Conservation (phyloP, 2,797 vertebrate species). For the Channa striata region DNA sequence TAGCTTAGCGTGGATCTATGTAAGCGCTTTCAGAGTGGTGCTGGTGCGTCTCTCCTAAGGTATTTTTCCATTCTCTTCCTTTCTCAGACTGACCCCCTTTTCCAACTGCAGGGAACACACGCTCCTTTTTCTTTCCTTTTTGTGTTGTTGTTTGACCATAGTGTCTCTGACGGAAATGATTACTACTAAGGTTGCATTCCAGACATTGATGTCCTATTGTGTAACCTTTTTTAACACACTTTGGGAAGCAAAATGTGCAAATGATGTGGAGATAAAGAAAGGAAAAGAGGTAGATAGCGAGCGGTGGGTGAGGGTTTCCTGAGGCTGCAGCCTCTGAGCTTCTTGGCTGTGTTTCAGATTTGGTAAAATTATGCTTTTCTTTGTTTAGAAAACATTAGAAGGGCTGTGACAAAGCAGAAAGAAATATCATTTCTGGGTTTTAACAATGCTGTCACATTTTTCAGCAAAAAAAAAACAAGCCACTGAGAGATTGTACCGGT, state of each 20-base stretch:
- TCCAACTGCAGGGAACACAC: not conserved
- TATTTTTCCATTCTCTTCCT: conserved; percentile 74
- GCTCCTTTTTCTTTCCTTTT: conserved; percentile 7
- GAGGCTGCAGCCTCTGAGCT: conserved; percentile 76
- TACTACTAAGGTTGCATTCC: conserved; percentile 24
- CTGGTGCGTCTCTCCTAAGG: conserved; percentile 82
- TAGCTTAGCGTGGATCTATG: conserved; percentile 21
- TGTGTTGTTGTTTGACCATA: conserved; percentile 10
- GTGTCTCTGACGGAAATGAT: conserved; percentile 19
- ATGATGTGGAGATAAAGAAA: conserved; percentile 27
- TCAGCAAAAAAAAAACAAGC: conserved; percentile 24
- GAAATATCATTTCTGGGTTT: conserved; percentile 19
- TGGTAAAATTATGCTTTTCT: conserved; percentile 86
- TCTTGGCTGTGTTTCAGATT: conserved; percentile 83
- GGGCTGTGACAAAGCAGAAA: conserved; percentile 15
- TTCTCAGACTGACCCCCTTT: conserved; percentile 56
- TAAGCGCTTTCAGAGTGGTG: conserved; percentile 78
- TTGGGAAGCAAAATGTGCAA: conserved; percentile 45
- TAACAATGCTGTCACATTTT: conserved; percentile 8
- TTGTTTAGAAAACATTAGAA: conserved; percentile 62
- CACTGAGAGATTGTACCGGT: not conserved
- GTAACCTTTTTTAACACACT: conserved; percentile 70
- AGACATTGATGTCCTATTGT: conserved; percentile 79
- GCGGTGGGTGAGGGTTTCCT: conserved; percentile 26
- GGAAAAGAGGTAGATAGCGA: conserved; percentile 1